These are phyloP conservation scores for Meloe dianella DNA, from an alignment of 2,888 invertebrate genomes.

Conservation along the genomic window DNA sequence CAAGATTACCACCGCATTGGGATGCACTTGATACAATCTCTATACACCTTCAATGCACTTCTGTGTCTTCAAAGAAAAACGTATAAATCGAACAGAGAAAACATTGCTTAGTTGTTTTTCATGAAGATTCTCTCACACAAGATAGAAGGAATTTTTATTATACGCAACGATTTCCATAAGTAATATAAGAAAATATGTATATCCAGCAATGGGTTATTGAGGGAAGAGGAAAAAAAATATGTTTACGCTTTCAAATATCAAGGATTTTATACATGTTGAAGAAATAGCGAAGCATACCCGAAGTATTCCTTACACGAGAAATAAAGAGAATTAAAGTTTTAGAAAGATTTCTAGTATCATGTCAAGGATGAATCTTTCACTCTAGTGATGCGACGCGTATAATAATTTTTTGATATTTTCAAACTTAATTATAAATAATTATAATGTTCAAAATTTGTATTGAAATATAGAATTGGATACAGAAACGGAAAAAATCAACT, in stretches of 20 bases:
- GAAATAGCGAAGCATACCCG: too few species aligned
- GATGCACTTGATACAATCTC: slow-evolving; percentile 2
- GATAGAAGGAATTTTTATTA: slow-evolving; percentile 22
- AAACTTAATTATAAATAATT: too few species aligned
- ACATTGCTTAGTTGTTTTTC: background rate
- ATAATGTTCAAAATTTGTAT: too few species aligned
- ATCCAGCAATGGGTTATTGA: slow-evolving; percentile 24
- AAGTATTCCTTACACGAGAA: too few species aligned
- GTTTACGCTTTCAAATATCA: slow-evolving; percentile 23
- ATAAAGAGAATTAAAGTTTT: too few species aligned
- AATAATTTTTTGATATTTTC: too few species aligned
- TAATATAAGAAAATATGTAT: slow-evolving; percentile 26
- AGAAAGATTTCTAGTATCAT: too few species aligned
- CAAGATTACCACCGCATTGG: background rate
- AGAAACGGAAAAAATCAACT: too few species aligned
- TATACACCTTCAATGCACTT: background rate
- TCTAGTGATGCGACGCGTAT: too few species aligned
- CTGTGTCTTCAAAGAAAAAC: background rate
- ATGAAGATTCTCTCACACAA: background rate
- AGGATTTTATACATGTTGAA: slow-evolving; percentile 12
- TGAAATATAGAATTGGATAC: too few species aligned
- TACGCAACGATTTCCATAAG: slow-evolving; percentile 24
- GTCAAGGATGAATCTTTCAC: too few species aligned
- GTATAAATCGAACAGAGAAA: background rate
- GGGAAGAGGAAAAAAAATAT: slow-evolving; percentile 27